A percentile compares a stretch with the other conserved stretches of the same genome.
Evolutionary conservation across 2,888 invertebrate genomes (phyloP).

Genomic region (Cataglyphis livida): DNA sequence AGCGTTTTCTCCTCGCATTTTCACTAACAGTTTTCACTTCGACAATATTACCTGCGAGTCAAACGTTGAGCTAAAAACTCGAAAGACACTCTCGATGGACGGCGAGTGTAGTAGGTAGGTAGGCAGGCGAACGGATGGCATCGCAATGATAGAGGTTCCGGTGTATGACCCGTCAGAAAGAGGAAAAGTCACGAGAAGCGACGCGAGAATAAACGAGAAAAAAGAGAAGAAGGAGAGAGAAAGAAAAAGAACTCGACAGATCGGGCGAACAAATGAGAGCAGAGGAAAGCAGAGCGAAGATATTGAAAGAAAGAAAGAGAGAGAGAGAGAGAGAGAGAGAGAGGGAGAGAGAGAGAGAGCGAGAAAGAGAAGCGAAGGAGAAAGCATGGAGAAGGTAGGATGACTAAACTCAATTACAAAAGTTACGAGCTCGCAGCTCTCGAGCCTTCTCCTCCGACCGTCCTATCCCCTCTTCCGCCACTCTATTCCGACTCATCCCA

Average conservation of each 20-base stretch:
- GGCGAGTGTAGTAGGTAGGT: constrained; percentile 4
- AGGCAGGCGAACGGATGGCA: constrained; percentile 24
- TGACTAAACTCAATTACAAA: constrained; percentile 84
- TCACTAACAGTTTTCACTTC: constrained; percentile 59
- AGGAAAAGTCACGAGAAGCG: constrained; percentile 45
- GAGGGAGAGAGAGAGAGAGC: constrained; percentile 37
- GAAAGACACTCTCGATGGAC: constrained; percentile 44
- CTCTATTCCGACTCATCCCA: constrained; percentile 56
- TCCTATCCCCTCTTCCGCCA: constrained; percentile 48
- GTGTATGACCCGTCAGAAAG: constrained; percentile 60
- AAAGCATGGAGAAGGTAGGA: constrained; percentile 74
- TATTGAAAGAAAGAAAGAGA: neutral
- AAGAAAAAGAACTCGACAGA: neutral
- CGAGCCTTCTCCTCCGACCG: constrained; percentile 48
- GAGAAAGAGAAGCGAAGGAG: constrained; percentile 61
- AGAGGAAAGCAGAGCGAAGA: neutral
- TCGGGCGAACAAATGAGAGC: neutral
- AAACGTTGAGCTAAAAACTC: constrained; percentile 57
- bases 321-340: constrained; percentile 1
- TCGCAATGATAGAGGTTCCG: constrained; percentile 47
- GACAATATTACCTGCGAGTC: constrained; percentile 61
- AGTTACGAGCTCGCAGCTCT: constrained; percentile 78
- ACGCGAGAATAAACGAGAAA: constrained; percentile 12
- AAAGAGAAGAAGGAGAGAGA: neutral
- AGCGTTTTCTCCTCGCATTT: constrained; percentile 35